Base-by-base conservation (phyloP, 92 coral and sea anemone species). In the Meandrina meandrites region DNA sequence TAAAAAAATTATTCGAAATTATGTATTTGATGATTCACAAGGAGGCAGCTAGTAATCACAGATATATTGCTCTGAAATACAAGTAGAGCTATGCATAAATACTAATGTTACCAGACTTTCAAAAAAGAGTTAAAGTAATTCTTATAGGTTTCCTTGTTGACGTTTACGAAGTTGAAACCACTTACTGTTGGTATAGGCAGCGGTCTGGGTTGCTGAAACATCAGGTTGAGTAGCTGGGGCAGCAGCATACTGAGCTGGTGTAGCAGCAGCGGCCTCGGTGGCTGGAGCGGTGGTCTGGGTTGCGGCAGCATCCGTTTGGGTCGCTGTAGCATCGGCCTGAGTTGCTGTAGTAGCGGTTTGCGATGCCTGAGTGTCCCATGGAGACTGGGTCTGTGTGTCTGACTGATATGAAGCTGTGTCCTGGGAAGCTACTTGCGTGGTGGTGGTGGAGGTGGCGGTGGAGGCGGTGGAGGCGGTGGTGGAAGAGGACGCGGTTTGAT, bases 401-500 rank as follows among this genome's bases (percentile, higher is more conserved):
- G 91, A 69, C 13, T 88, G 90, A 75, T 83, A 40, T 18, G 79
- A 56, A 9, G 88, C 90, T 22, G 79, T 56, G 70, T 42, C 84
- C 76, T 85, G 85, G 31, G 84, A 80, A 62, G 89, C 64, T 42
- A 42, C 48, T 84, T 22, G 37, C 57, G 81, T 35, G 8, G 74
- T 35, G 8, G 73, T n/a, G n/a, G 81, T 8, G 4, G 83, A 5
- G 48, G 82, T 64, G 51, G 47, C 75, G 81, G 70, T 74, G 73
- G 54, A 72, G 3, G 60, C 72, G 14, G 69, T 34, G 17, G 83
- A 5, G 48, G 82, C 64, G 51, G 47, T 64, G 81, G 70, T 74
- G 73, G 54, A 72, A 9, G 60, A 57, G 14, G 69, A 22, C 17
- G 81, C 37, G 21, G 80, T 76, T 28, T 13, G 19, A 50, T 77